Evolutionary conservation across 2,797 vertebrate species (phyloP), one percentile per base, ranked within the genome.

Genomic region (Phoeniculus purpureus): DNA sequence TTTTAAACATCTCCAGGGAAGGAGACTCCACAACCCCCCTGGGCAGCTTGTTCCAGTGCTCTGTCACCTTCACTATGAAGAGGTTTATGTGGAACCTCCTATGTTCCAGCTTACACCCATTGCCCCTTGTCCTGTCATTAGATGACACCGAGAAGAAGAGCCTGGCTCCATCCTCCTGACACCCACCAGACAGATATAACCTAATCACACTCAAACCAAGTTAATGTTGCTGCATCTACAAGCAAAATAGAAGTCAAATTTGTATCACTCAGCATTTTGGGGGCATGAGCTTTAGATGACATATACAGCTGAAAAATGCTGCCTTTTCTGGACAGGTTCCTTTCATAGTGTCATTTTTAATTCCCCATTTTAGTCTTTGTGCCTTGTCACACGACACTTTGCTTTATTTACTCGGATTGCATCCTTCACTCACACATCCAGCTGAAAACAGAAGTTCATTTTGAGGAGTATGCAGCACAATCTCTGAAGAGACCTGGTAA

Each of bases 241-340:
- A 87, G n/a, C 26, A 80, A 60, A 71, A 45, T 25, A 78, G 70
- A 94, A 92, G 72, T 81, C 34, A 75, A 65, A 75, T 90, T 77
- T 85, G 22, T n/a, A 67, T 86, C 66, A 76, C 62, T 75, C 68
- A 87, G 65, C 55, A 73, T 94, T 93, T 90, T 65, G 62, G 81
- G 34, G 45, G 31, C 32, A 80, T 9, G 71, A 80, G 59, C 70
- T 82, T 90, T 87, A 51, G 71, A 85, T 93, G 79, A 76, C 74
- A 86, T 75, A n/a, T 5, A 59, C 76, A 93, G 66, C 51, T 93
- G 92, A 73, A 82, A 90, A 75, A 89, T 50, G 48, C 72, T 93
- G 87, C 73, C n/a, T 89, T 89, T 89, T 75, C 87, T 94, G 86
- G 68, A 90, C 71, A 59, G 78, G 18, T n/a, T 87, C 31, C 77